Evolutionary conservation across 2,113 vertebrate genomes (phyloP).

Genomic region (Eublepharis macularius): DNA sequence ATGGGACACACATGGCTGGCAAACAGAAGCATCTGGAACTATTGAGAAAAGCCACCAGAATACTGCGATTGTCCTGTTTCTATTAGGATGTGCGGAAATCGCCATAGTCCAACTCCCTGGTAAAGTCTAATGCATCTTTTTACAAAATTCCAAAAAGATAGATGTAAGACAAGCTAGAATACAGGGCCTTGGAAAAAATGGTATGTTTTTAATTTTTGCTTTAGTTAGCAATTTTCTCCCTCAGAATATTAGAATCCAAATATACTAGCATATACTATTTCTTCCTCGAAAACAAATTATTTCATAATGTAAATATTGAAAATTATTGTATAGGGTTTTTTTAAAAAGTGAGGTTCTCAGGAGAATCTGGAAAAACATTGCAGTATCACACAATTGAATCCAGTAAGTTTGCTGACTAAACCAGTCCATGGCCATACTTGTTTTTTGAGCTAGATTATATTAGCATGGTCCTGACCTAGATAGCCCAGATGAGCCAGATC

Average conservation of each 20-base stretch:
- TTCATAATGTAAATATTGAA: slow-evolving; percentile 29
- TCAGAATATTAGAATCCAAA: background rate
- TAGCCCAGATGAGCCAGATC: too few species aligned
- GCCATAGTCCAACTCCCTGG: background rate
- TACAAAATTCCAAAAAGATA: background rate
- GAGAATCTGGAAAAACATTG: background rate
- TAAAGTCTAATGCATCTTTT: background rate
- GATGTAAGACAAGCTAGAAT: background rate
- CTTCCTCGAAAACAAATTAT: background rate
- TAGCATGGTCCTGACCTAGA: too few species aligned
- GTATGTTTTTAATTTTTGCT: background rate
- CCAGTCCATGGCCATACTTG: background rate
- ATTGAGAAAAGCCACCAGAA: too few species aligned
- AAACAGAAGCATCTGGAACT: too few species aligned
- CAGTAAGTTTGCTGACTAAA: background rate
- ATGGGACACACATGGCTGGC: too few species aligned
- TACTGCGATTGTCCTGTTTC: too few species aligned
- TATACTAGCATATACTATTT: background rate
- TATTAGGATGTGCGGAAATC: too few species aligned
- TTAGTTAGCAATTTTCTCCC: background rate
- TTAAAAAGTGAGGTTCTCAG: background rate
- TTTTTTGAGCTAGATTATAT: slow-evolving; percentile 8
- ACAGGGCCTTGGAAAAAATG: background rate
- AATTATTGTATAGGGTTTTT: slow-evolving; percentile 24
- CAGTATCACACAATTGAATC: background rate